Evolutionary conservation across 2,113 vertebrate genomes (phyloP), one percentile per base, ranked within the genome.

Genomic region (Oryzias javanicus): DNA sequence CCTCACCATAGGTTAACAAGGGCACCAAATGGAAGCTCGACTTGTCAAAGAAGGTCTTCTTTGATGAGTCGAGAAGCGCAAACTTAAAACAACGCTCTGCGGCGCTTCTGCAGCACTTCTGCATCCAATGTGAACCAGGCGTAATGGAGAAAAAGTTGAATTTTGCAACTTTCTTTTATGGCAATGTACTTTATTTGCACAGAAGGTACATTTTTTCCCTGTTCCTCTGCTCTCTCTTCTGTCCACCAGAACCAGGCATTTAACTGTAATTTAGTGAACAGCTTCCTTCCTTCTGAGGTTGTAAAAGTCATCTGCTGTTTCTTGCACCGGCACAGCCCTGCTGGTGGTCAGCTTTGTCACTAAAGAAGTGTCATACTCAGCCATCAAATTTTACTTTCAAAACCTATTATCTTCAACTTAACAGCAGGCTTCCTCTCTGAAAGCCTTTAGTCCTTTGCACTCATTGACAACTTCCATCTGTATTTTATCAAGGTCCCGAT

Each of bases 321-420:
- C 44, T 67, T 24, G 44, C 54, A 3, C 15, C 35, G 4, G 16
- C 50, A 24, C 41, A 45, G 63, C 53, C 60, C 72, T 49, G 70
- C 64, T 22, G 58, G 49, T 13, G 20, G 29, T 18, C 50, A 8
- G 2, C 19, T 64, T 62, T 50, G 41, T 48, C 72, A 42, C 27
- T 60, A 59, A 69, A 51, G 76, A 62, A 49, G 29, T 66, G 35
- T 67, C 53, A 47, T 72, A 68, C 55, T 67, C 61, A 42, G 52
- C 49, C 63, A 65, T 49, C 61, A 57, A 63, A 41, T 22, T 51
- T 64, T 46, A 45, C 51, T 57, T 29, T 5, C 55, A 60, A 8
- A 58, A 49, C 54, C 55, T 53, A 40, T 79, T 74, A 62, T 56
- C 74, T 66, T 61, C 40, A 73, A 48, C 65, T 50, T 54, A 68